phyloP scores from a whole-genome alignment of 2,888 invertebrate species.

The Harpagoxenus sublaevis region DNA sequence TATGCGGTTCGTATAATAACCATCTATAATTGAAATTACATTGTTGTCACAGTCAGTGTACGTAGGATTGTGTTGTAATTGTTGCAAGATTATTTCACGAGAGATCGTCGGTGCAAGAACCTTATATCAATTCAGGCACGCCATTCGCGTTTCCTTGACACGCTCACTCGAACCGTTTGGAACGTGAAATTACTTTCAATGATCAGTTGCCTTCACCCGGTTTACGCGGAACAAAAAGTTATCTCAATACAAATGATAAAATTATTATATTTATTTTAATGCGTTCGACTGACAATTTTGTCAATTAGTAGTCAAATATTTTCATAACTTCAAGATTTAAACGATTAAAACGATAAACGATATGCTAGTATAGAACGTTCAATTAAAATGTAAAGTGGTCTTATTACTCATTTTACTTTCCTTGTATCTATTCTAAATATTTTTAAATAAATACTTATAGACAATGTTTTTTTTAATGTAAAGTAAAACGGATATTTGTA shows the following conservation, averaged over 20 bases:
- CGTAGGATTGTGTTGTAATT: constrained; percentile 36
- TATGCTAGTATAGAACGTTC: background rate
- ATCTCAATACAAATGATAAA: constrained; percentile 54
- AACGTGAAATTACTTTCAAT: constrained; percentile 77
- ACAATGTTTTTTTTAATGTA: background rate
- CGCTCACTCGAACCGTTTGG: constrained; percentile 61
- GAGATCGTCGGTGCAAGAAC: constrained; percentile 51
- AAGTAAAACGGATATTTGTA: background rate
- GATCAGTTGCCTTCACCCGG: constrained; percentile 70
- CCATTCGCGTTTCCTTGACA: constrained; percentile 64
- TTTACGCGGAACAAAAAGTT: constrained; percentile 64
- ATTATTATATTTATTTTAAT: background rate
- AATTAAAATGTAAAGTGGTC: background rate
- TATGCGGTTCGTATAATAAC: background rate
- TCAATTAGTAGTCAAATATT: background rate
- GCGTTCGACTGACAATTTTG: background rate
- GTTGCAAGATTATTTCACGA: constrained; percentile 41
- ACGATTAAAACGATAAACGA: background rate
- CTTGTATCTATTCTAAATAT: background rate
- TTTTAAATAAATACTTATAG: background rate
- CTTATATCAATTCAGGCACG: constrained; percentile 34
- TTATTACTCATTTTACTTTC: background rate
- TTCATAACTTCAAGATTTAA: background rate
- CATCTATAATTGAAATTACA: constrained; percentile 23
- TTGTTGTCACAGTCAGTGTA: constrained; percentile 9